Evolutionary conservation across 2,113 vertebrate genomes (phyloP), one percentile per base, ranked within the genome.

Genomic region (Rhabdomys dilectus): DNA sequence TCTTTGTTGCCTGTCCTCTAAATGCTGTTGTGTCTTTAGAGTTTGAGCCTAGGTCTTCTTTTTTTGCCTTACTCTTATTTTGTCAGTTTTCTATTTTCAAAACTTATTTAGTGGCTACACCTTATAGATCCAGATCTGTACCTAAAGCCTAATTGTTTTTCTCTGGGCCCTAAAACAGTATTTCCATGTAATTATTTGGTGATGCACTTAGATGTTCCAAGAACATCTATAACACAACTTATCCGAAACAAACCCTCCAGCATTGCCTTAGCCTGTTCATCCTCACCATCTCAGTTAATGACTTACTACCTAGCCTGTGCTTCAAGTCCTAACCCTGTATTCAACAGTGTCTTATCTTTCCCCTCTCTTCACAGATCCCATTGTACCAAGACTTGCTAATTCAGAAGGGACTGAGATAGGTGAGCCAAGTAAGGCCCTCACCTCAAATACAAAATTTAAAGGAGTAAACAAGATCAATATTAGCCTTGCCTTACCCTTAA

Each of bases 171-270:
- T 81, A 80, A 76, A 80, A 10, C 22, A 84, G 19, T 94, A 62
- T 90, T 97, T 95, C 19, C 51, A 91, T 89, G 91, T 60, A 92
- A 78, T 7, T 86, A 60, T 76, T 88, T 85, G 56, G 12, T 86
- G 94, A 77, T 68, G 4, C 16, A 77, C 82, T 82, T 94, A 91
- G 34, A 87, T 91, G 2, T 70, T 76, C 19, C 58, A 70, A 84
- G 21, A 75, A 87, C 60, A 88, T 36, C 53, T 77, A 77, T 93
- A 92, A 92, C 88, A 60, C 75, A 95, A 89, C 11, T 62, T 70
- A 16, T 70, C n/a, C 80, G 7, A 94, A 96, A 94, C n/a, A 73
- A 96, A 88, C 89, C 58, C 19, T 94, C 66, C 89, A 84, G 12
- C 76, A 81, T 77, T 91, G 62, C 16, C 36, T 39, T 80, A 95